Evolutionary conservation across 2,888 invertebrate genomes (phyloP).

Genomic region (Tigriopus californicus): DNA sequence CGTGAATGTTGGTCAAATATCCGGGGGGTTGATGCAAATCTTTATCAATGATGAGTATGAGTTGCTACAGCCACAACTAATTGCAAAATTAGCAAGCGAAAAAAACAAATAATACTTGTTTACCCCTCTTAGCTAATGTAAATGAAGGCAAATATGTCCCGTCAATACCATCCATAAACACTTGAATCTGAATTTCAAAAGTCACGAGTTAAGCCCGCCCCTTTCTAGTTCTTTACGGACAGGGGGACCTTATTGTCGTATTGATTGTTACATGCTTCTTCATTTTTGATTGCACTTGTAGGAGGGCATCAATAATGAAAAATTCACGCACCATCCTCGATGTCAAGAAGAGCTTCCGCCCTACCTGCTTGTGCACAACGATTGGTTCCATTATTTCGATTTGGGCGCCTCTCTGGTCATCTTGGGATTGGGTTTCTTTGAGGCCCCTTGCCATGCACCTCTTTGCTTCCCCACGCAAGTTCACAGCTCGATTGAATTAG

Average conservation of each 20-base stretch:
- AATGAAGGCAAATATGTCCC: too few species aligned
- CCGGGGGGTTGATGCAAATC: not conserved
- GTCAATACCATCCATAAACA: too few species aligned
- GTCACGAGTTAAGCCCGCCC: too few species aligned
- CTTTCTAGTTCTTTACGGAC: too few species aligned
- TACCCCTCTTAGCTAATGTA: too few species aligned
- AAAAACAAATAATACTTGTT: too few species aligned
- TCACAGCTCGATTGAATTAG: conserved; percentile 58
- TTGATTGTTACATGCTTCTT: too few species aligned
- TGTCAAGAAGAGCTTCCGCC: conserved; percentile 63
- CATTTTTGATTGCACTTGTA: conserved; percentile 28
- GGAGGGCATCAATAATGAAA: conserved; percentile 79
- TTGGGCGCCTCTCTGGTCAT: conserved; percentile 52
- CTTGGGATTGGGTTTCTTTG: conserved; percentile 53
- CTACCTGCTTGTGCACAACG: conserved; percentile 66
- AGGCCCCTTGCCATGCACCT: conserved; percentile 55
- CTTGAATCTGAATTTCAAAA: too few species aligned
- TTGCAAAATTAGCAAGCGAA: too few species aligned
- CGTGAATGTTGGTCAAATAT: not conserved
- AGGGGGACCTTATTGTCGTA: too few species aligned
- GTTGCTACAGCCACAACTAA: too few species aligned
- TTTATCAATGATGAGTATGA: too few species aligned
- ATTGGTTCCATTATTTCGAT: conserved; percentile 66
- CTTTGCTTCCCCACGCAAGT: conserved; percentile 56
- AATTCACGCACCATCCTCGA: conserved; percentile 69